Percentiles rank a stretch among this genome's conserved stretches.
phyloP scores from a whole-genome alignment of 2,113 vertebrate genomes.

The Rallus limicola region DNA sequence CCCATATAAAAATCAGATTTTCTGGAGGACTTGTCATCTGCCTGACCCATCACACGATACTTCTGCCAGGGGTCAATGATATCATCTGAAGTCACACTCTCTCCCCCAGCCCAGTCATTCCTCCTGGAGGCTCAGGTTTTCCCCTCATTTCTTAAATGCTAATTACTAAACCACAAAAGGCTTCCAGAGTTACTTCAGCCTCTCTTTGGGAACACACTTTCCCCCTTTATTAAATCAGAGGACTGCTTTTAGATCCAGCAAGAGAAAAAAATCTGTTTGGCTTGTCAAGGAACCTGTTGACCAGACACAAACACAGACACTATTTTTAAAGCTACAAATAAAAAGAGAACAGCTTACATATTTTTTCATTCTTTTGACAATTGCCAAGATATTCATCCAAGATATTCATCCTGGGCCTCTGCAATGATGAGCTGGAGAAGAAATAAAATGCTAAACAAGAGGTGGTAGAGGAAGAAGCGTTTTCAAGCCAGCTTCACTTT shows the following conservation, averaged over 20 bases:
- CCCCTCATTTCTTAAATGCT: background rate
- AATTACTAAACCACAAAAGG: background rate
- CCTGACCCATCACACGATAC: background rate
- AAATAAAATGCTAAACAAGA: background rate
- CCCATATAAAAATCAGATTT: background rate
- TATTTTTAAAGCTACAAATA: conserved; percentile 16
- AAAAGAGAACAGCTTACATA: background rate
- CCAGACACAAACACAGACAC: background rate
- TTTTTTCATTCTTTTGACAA: background rate
- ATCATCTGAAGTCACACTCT: background rate
- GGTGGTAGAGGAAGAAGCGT: background rate
- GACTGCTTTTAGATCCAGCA: background rate
- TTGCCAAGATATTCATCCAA: background rate
- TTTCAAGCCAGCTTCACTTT: background rate
- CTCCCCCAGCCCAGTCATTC: background rate
- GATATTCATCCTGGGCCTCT: background rate
- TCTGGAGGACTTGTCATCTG: background rate
- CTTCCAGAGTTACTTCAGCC: background rate
- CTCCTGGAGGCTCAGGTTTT: background rate
- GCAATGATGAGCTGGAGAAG: background rate
- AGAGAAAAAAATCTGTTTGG: background rate
- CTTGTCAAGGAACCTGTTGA: background rate
- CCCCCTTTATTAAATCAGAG: background rate
- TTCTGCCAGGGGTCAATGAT: background rate
- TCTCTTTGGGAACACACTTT: background rate